Evolutionary conservation across 2,797 vertebrate genomes (phyloP), one percentile per base, ranked within the genome.

Genomic region (Garrulus glandarius): DNA sequence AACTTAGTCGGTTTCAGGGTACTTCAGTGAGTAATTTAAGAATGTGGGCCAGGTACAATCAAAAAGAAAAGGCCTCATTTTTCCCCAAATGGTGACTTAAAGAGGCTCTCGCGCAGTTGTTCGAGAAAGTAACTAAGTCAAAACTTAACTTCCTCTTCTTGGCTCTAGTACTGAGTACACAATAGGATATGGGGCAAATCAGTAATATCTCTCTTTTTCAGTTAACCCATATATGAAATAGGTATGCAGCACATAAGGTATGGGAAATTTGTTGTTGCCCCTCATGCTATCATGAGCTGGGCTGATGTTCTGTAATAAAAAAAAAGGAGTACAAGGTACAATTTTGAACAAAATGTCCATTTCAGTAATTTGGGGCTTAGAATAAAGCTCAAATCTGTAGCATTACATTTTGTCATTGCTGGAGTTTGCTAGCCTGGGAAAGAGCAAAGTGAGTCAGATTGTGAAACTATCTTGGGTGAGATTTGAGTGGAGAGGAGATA

Each of bases 81-180:
- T 85, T 34, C 52, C 52, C 52, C 2, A 1, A 13, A 3, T 22
- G 30, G 43, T 60, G 71, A 53, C 61, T 67, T 46, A 71, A 87
- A 84, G 60, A 63, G 37, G 50, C 52, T 68, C 39, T 90, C 1
- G 0, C 4, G 6, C 61, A 57, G 49, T 94, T 80, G 53, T 83
- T 96, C 1, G 5, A 87, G 87, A 96, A 87, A 63, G 57, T 84
- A 83, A 55, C 46, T 23, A 47, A 41, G 75, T 92, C 84, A 92
- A 87, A 95, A 87, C 83, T 80, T 77, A 46, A 84, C 88, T 95
- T 96, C 86, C 83, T 93, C 77, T 90, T 89, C 76, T 84, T 89
- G 81, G 24, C 41, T 81, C 19, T 92, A 8, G 50, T 57, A 69
- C 36, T 78, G 60, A 63, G 34, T 80, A 24, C 43, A n/a, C 0